Conservation (phyloP, 2,797 vertebrate species). For the Sparus aurata region DNA sequence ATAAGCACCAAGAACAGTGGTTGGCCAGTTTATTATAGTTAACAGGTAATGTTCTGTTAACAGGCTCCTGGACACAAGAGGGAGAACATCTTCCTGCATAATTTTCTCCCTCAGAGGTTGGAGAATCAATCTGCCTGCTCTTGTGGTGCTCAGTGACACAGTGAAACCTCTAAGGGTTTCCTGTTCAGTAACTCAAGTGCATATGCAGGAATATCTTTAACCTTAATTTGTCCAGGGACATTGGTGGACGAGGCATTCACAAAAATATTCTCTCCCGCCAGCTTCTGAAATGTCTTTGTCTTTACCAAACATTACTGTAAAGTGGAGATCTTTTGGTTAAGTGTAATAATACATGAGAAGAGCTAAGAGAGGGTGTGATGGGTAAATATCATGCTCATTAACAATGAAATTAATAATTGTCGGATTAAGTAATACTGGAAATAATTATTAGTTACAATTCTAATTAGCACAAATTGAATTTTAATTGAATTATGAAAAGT, state of each 20-base stretch:
- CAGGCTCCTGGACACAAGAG: neutral
- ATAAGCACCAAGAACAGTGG: neutral
- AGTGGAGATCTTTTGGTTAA: neutral
- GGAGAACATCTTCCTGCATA: constrained; percentile 21
- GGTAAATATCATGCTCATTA: too few relatives aligned
- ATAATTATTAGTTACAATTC: neutral
- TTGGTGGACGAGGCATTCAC: neutral
- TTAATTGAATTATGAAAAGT: neutral
- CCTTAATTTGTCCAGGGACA: neutral
- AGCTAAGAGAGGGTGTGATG: neutral
- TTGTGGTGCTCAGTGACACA: neutral
- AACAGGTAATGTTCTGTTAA: constrained; percentile 20
- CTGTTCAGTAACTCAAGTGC: neutral
- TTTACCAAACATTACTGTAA: neutral
- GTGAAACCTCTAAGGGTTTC: constrained; percentile 16
- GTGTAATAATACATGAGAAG: neutral
- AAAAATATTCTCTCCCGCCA: neutral
- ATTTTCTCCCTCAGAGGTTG: constrained; percentile 9
- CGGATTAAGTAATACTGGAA: neutral
- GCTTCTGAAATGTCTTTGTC: neutral
- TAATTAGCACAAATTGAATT: neutral
- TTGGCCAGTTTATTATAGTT: constrained; percentile 7
- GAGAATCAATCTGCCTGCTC: neutral
- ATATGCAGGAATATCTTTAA: neutral
- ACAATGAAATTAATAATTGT: neutral